These are phyloP conservation scores for Cryptoprocta ferox DNA, from an alignment of 2,797 vertebrate genomes.

Conservation along the genomic window DNA sequence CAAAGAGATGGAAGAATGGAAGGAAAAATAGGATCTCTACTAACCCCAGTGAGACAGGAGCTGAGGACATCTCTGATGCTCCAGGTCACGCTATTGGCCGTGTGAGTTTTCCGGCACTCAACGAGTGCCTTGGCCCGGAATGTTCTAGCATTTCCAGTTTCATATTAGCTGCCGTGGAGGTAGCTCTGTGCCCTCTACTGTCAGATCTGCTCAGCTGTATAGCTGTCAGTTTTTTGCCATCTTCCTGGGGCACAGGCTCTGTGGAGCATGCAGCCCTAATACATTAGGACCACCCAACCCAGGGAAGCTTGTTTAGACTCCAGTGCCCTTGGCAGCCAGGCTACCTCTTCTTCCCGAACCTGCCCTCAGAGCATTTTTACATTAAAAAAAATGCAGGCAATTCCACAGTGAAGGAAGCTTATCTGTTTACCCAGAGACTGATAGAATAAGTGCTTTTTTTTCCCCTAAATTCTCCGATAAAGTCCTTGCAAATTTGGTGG, in stretches of 20 bases:
- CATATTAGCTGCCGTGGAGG: not conserved
- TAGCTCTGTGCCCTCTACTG: conserved; percentile 22
- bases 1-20: not conserved
- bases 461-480: not conserved
- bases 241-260: not conserved
- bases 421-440: conserved; percentile 35
- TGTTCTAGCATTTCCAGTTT: not conserved
- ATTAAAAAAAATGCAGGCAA: not conserved
- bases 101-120: not conserved
- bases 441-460: not conserved
- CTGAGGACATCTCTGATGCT: not conserved
- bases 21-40: not conserved
- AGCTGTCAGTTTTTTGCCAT: not conserved
- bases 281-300: not conserved
- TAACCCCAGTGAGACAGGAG: not conserved
- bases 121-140: not conserved
- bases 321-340: conserved; percentile 4
- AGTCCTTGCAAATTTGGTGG: conserved; percentile 41
- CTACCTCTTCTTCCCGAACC: not conserved
- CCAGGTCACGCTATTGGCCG: not conserved
- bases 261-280: not conserved
- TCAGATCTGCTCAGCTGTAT: conserved; percentile 3
- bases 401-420: not conserved
- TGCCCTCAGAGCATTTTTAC: conserved; percentile 15
- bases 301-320: not conserved